Conservation (phyloP, 2,113 vertebrate genomes). For the Crotophaga sulcirostris region DNA sequence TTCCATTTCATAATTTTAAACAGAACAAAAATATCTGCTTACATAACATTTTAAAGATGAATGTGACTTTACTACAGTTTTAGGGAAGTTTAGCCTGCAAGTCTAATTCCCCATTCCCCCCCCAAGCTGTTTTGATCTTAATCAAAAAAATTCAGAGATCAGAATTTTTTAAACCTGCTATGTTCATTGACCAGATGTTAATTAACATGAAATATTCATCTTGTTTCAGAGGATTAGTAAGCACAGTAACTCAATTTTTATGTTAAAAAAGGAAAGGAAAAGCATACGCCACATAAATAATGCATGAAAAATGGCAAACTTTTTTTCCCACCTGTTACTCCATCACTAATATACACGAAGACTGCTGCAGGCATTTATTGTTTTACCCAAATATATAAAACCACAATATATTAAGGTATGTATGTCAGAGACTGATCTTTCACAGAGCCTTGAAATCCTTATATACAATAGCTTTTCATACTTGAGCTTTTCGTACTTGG, state of each 20-base stretch:
- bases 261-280: constrained; percentile 1
- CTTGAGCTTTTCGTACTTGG: not conserved
- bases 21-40: not conserved
- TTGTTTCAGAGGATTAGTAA: constrained; percentile 14
- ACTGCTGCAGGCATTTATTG: not conserved
- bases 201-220: constrained; percentile 31
- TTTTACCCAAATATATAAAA: not conserved
- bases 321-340: not conserved
- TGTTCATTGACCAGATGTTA: not conserved
- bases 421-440: not conserved
- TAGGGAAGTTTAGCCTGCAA: not conserved
- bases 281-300: constrained; percentile 39
- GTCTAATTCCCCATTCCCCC: not conserved
- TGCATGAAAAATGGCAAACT: constrained; percentile 1
- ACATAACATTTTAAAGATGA: not conserved
- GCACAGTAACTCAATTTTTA: constrained; percentile 6
- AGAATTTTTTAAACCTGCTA: not conserved
- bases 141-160: not conserved
- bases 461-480: not conserved
- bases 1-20: not conserved
- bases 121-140: not conserved
- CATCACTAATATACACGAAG: not conserved
- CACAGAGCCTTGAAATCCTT: not conserved
- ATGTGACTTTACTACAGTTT: not conserved
- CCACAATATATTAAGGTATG: not conserved